Percentiles rank a stretch among this genome's conserved stretches.
phyloP scores from a whole-genome alignment of 2,113 vertebrate genomes.

The Phaetusa simplex region DNA sequence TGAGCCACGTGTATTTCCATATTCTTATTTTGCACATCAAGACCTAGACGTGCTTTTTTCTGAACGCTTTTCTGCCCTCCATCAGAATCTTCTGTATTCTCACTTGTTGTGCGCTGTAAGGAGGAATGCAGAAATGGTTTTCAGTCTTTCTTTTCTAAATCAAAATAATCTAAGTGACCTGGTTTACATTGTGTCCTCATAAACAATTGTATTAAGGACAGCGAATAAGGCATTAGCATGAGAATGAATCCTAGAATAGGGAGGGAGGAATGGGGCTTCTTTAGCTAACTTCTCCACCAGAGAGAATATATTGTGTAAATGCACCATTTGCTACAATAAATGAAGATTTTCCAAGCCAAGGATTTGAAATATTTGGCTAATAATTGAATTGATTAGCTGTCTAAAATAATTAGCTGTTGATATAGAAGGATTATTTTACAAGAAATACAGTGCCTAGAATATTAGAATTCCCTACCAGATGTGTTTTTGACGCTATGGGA shows the following conservation, averaged over 20 bases:
- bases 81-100: not conserved
- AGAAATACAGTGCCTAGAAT: not conserved
- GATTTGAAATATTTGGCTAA: slow-evolving; percentile 35
- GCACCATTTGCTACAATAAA: not conserved
- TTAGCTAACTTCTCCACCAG: not conserved
- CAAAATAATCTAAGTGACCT: not conserved
- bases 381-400: slow-evolving; percentile 45
- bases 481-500: not conserved
- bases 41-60: not conserved
- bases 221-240: not conserved
- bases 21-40: not conserved
- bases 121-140: not conserved
- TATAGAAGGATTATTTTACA: slow-evolving; percentile 5
- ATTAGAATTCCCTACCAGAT: slow-evolving; percentile 23
- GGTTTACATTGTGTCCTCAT: not conserved
- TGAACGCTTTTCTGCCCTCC: not conserved
- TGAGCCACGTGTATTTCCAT: not conserved
- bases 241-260: not conserved
- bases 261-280: not conserved
- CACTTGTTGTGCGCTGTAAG: not conserved
- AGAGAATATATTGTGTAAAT: not conserved
- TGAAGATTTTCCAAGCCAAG: not conserved
- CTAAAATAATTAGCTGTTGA: slow-evolving; percentile 41
- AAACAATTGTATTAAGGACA: not conserved
- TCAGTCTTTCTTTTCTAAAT: not conserved